Evolutionary conservation across 2,113 vertebrate genomes (phyloP), one percentile per base, ranked within the genome.

Genomic region (Aldabrachelys gigantea): DNA sequence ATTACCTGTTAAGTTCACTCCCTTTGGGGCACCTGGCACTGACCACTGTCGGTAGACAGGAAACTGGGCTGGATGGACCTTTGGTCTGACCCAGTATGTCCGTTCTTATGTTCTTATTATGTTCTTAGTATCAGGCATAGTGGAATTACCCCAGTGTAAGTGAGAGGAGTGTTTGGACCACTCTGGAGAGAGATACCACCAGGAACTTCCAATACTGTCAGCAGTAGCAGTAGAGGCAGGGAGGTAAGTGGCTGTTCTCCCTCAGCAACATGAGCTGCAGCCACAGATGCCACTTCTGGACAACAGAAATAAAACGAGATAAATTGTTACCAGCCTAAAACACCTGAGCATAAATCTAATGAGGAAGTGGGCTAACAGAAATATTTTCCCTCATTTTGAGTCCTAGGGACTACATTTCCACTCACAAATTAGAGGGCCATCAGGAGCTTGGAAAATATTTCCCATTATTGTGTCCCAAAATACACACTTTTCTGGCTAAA

Each of bases 381-480:
- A 38, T 84, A 3, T 31, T 90, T 84, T 27, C 22, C 94, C 91
- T 87, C 41, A 3, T 47, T 35, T 35, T 91, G 21, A 91, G 22
- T 69, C 79, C 87, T 86, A 78, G 56, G 89, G 85, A 56, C 62
- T 57, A 78, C 78, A 59, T 87, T 90, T 85, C 38, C 80, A 82
- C 84, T 82, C 47, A 50, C 44, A 94, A 94, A 79, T 47, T 86
- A 0, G 24, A 85, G 90, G 87, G 62, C 53, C 83, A 79, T 53
- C 86, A 89, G 91, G 81, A 86, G 82, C 87, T 87, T 82, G 44
- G 53, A 80, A 93, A 94, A 75, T 65, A 72, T 89, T 95, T 95
- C 91, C 87, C 95, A 65, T 89, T 29, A 31, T 82, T 82, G 90
- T 95, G 85, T 82, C 94, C 88, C 85, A 87, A 92, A 93, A 59